Conservation (phyloP, 2,113 vertebrate genomes). For the Bostrychus sinensis region DNA sequence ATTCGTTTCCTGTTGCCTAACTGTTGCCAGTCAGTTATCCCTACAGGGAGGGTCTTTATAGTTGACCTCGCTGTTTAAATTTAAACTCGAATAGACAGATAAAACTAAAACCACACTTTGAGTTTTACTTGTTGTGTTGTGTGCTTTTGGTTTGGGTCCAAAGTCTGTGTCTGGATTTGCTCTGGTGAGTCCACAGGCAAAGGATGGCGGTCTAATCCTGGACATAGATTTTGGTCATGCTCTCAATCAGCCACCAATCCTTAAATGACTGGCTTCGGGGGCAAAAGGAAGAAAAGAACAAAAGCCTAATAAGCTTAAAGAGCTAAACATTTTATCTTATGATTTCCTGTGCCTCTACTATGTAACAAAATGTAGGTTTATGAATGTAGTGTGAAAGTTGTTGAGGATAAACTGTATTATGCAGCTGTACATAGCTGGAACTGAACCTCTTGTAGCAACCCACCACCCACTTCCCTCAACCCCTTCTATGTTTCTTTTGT, state of each 20-base stretch:
- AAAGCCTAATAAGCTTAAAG: conserved; percentile 42
- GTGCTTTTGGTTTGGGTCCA: conserved; percentile 40
- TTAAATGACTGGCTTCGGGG: conserved; percentile 52
- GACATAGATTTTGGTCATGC: conserved; percentile 49
- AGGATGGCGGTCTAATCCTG: conserved; percentile 52
- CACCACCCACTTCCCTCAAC: no score
- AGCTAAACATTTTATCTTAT: not conserved
- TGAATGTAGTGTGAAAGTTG: conserved; percentile 34
- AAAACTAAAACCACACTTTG: conserved; percentile 29
- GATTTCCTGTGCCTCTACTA: conserved; percentile 12
- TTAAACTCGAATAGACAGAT: conserved; percentile 28
- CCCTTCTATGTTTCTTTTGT: not conserved
- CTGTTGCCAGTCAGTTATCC: conserved; percentile 31
- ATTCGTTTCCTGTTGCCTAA: conserved; percentile 14
- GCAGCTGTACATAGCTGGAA: no score
- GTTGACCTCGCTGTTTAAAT: conserved; percentile 32
- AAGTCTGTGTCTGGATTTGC: conserved; percentile 28
- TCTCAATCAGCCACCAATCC: conserved; percentile 53
- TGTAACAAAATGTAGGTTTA: conserved; percentile 68
- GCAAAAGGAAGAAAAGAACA: conserved; percentile 28
- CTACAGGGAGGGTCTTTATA: conserved; percentile 23
- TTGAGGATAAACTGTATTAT: conserved; percentile 70
- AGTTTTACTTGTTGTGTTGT: conserved; percentile 23
- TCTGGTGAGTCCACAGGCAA: conserved; percentile 46
- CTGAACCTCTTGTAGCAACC: no score